Percentiles rank a stretch among this genome's conserved stretches.
Evolutionary conservation across 2,113 vertebrate genomes (phyloP).

Genomic region (Circaetus cinerascens): DNA sequence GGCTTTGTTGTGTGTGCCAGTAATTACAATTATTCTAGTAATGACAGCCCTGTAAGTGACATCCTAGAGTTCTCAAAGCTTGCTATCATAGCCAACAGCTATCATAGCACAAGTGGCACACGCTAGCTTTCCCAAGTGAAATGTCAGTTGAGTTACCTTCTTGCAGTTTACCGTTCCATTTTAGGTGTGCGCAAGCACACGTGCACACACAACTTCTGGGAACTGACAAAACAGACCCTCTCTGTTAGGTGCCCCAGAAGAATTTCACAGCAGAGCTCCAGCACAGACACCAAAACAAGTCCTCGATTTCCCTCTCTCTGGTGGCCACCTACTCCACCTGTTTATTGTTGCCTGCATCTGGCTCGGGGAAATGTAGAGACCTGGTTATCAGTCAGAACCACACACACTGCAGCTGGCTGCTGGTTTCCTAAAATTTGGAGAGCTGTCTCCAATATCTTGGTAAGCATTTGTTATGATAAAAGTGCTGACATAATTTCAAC

Average conservation of each 20-base stretch:
- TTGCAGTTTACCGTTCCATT: neutral
- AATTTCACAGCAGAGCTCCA: neutral
- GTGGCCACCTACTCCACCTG: neutral
- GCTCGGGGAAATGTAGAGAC: neutral
- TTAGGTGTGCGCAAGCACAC: accelerated
- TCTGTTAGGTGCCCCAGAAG: neutral
- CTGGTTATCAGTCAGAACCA: neutral
- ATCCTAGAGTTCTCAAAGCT: neutral
- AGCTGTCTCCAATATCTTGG: neutral
- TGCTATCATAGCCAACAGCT: neutral
- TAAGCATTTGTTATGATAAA: neutral
- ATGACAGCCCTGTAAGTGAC: neutral
- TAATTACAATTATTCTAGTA: neutral
- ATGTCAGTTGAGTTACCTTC: neutral
- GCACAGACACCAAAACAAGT: neutral
- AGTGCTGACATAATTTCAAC: neutral
- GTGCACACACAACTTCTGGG: neutral
- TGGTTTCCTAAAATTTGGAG: neutral
- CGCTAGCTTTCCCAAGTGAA: neutral
- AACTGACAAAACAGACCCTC: neutral
- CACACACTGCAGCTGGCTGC: neutral
- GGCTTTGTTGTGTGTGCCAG: neutral
- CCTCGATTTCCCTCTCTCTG: neutral
- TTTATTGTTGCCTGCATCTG: neutral
- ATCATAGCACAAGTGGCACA: neutral